A percentile compares a stretch with the other conserved stretches of the same genome.
phyloP scores from a whole-genome alignment of 1,140 invertebrate genomes.

The Gryllus bimaculatus region DNA sequence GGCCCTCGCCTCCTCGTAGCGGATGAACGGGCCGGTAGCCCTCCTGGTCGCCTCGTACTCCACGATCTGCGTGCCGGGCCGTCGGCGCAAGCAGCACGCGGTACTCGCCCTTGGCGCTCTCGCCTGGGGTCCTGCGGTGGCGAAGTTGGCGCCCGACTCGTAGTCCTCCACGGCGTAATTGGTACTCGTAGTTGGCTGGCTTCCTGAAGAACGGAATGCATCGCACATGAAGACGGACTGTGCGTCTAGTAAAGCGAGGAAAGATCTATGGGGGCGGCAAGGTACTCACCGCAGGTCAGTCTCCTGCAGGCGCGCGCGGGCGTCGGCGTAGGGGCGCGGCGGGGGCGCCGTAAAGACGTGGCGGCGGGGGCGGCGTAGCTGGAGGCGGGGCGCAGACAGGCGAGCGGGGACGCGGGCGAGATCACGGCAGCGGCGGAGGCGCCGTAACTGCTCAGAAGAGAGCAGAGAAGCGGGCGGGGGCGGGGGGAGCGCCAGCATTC shows the following conservation, averaged over 20 bases:
- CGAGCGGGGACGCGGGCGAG: neutral
- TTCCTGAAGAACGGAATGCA: conserved; percentile 32
- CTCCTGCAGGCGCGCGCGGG: neutral
- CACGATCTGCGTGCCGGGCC: conserved; percentile 75
- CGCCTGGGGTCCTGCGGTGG: conserved; percentile 65
- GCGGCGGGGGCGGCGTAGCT: too few species aligned
- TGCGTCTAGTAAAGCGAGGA: neutral
- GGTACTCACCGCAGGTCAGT: neutral
- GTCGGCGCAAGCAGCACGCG: conserved; percentile 76
- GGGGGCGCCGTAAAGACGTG: neutral
- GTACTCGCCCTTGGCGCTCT: conserved; percentile 69
- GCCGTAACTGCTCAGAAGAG: too few species aligned
- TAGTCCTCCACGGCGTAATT: conserved; percentile 71
- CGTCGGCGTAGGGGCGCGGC: too few species aligned
- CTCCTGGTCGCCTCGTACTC: conserved; percentile 68
- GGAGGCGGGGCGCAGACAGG: too few species aligned
- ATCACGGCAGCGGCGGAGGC: too few species aligned
- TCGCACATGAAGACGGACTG: neutral
- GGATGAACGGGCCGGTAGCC: conserved; percentile 33
- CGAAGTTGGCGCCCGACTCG: conserved; percentile 65
- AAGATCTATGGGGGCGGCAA: neutral
- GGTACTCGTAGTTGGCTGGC: conserved; percentile 76
- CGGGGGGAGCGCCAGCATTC: too few species aligned
- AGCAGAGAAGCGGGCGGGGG: too few species aligned
- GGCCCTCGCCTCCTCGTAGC: neutral